Base-by-base conservation (phyloP, 1,140 invertebrate species). In the Battus philenor region DNA sequence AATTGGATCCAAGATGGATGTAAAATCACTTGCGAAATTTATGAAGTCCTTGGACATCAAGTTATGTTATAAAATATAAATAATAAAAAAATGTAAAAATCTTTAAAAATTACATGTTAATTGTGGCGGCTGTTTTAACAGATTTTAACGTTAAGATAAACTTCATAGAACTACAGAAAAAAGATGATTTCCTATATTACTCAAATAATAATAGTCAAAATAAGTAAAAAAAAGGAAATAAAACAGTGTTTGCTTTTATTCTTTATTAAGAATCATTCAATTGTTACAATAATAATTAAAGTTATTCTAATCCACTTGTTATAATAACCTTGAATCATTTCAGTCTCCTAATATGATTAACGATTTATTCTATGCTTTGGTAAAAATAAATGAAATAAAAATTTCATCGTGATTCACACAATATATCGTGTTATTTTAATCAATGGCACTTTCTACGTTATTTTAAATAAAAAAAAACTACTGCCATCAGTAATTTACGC, bases 181-280 rank as follows among this genome's bases (percentile, higher is more conserved):
- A n/a, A n/a, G n/a, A n/a, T n/a, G n/a, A n/a, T n/a, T n/a, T n/a
- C n/a, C n/a, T n/a, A n/a, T n/a, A n/a, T n/a, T n/a, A n/a, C n/a
- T n/a, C n/a, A n/a, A n/a, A n/a, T n/a, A n/a, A n/a, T n/a, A n/a
- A n/a, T n/a, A n/a, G n/a, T n/a, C n/a, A n/a, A n/a, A n/a, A n/a
- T n/a, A n/a, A n/a, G n/a, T n/a, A n/a, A n/a, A 9, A 26, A 26
- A 9, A 10, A 30, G 10, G 2, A 7, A 30, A 30, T 1, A n/a
- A 10, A 30, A 4, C n/a, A 30, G 1, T 30, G 4, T 12, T 30
- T 11, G 10, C 10, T 67, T 60, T 63, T 53, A 55, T 49, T 58
- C 52, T 81, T 80, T 76, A 77, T 80, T 81, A 74, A 78, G 72
- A 81, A 74, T 60, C 72, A 69, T 72, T 69, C 33, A 76, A 53